Evolutionary conservation across 2,113 vertebrate species (phyloP).

Genomic region (Meriones unguiculatus): DNA sequence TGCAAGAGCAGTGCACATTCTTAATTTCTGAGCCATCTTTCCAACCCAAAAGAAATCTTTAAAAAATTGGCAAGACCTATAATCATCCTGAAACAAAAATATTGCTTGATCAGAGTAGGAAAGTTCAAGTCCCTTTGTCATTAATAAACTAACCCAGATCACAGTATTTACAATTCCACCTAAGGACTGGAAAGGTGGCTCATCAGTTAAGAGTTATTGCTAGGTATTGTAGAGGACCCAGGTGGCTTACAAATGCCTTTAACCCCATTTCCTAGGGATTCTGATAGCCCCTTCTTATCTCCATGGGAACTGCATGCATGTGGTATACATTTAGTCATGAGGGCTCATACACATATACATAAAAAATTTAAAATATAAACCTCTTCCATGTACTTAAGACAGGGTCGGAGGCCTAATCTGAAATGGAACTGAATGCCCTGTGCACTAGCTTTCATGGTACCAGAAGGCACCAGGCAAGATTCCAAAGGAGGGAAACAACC

Average conservation of each 20-base stretch:
- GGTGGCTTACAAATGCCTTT: background rate
- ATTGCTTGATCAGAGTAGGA: constrained; percentile 25
- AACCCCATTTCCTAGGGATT: background rate
- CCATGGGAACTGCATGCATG: background rate
- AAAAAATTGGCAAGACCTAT: background rate
- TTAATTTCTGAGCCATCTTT: background rate
- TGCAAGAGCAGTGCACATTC: background rate
- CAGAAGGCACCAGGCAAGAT: background rate
- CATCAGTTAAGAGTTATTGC: background rate
- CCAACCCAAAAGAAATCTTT: background rate
- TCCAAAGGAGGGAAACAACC: background rate
- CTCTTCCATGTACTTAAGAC: background rate
- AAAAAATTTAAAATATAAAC: background rate
- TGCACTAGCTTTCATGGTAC: background rate
- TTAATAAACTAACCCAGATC: background rate
- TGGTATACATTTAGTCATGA: background rate
- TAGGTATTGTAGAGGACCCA: background rate
- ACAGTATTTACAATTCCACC: background rate
- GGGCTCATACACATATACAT: background rate
- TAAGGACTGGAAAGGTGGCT: background rate
- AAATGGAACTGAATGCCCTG: background rate
- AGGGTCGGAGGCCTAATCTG: background rate
- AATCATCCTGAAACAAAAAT: constrained; percentile 44
- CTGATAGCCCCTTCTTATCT: background rate
- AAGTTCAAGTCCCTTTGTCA: constrained; percentile 14